Percentiles rank a stretch among this genome's conserved stretches.
phyloP scores from a whole-genome alignment of 2,113 vertebrate genomes.

The Promerops cafer region DNA sequence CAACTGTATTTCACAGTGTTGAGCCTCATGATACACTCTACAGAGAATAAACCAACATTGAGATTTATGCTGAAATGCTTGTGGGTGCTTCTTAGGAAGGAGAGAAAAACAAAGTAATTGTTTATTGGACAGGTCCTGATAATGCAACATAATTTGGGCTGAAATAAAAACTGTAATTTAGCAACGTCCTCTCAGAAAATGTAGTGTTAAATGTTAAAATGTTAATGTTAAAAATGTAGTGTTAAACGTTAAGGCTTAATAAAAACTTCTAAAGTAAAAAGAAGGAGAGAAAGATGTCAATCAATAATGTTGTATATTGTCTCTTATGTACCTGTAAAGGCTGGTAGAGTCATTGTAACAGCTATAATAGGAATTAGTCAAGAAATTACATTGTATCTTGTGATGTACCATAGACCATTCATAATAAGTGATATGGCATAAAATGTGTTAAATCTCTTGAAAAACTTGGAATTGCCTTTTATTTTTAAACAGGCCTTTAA shows the following conservation, averaged over 20 bases:
- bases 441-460: background rate
- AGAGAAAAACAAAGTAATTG: background rate
- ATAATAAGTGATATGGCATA: background rate
- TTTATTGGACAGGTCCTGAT: background rate
- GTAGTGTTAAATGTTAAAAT: background rate
- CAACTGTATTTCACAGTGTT: background rate
- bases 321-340: background rate
- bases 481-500: slow-evolving; percentile 86
- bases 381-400: background rate
- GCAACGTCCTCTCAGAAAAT: background rate
- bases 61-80: background rate
- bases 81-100: background rate
- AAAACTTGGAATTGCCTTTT: background rate
- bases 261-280: background rate
- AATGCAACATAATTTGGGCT: background rate
- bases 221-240: no score
- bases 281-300: background rate
- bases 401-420: background rate
- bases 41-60: background rate
- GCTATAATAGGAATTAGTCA: background rate
- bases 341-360: background rate
- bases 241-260: background rate
- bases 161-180: background rate
- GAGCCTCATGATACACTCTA: background rate
- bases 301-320: background rate